These are phyloP conservation scores for Columbina picui DNA, from an alignment of 2,113 vertebrate genomes.

Conservation along the genomic window DNA sequence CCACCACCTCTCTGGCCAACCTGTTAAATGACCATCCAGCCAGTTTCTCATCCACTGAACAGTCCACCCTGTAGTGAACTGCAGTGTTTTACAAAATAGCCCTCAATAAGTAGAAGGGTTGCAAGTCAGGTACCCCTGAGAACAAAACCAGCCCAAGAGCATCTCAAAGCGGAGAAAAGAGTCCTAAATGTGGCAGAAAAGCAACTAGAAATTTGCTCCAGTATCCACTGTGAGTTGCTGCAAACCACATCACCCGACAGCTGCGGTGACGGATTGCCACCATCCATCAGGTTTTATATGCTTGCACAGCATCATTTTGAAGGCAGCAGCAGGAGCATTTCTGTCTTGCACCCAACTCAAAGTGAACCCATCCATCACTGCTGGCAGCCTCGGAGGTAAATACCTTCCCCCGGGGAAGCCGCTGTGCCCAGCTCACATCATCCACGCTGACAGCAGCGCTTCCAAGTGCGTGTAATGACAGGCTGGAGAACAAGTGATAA, in stretches of 20 bases:
- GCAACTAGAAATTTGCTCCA: not conserved
- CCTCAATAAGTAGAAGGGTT: not conserved
- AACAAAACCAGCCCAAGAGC: not conserved
- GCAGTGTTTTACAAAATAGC: not conserved
- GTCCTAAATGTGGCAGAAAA: not conserved
- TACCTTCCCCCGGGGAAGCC: rapidly evolving
- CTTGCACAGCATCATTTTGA: not conserved
- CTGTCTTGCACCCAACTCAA: not conserved
- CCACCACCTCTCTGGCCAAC: too few species aligned
- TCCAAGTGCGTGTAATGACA: not conserved
- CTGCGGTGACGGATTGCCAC: not conserved
- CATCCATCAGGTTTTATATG: not conserved
- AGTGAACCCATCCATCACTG: not conserved
- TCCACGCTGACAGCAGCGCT: not conserved
- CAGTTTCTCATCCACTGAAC: too few species aligned
- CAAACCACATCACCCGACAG: not conserved
- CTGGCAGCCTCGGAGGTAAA: not conserved
- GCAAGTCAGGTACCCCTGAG: not conserved
- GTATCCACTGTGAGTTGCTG: not conserved
- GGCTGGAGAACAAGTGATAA: not conserved
- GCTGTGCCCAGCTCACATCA: not conserved
- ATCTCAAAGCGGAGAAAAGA: rapidly evolving
- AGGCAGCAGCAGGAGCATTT: not conserved
- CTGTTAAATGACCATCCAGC: too few species aligned
- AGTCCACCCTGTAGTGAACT: not conserved